Evolutionary conservation across 2,113 vertebrate species (phyloP).

Genomic region (Varanus salvator): DNA sequence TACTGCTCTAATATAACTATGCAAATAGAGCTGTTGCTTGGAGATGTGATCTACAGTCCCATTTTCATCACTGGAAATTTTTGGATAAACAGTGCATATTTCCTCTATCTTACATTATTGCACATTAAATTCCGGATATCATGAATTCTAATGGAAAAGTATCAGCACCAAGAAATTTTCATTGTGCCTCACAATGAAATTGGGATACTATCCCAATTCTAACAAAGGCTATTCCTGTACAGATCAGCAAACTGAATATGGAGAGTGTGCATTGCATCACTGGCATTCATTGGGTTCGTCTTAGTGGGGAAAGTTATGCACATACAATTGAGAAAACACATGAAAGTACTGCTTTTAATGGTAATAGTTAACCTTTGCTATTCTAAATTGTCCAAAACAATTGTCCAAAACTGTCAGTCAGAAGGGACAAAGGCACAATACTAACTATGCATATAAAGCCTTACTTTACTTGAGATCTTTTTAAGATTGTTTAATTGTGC

Average conservation of each 20-base stretch:
- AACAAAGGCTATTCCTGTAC: neutral
- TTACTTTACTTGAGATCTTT: neutral
- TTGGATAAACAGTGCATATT: neutral
- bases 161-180: neutral
- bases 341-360: neutral
- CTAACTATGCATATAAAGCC: neutral
- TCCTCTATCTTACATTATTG: neutral
- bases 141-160: neutral
- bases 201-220: neutral
- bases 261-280: neutral
- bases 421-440: neutral
- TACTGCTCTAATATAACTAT: neutral
- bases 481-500: neutral
- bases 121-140: neutral
- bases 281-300: neutral
- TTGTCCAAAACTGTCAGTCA: neutral
- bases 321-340: neutral
- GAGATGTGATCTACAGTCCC: neutral
- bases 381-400: neutral
- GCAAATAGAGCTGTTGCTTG: neutral
- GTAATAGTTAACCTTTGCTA: neutral
- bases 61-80: neutral
- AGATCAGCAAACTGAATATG: neutral
- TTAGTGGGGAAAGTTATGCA: neutral
- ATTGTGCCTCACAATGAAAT: neutral